Evolutionary conservation across 1,140 invertebrate species (phyloP).

Genomic region (Leptopilina boulardi): DNA sequence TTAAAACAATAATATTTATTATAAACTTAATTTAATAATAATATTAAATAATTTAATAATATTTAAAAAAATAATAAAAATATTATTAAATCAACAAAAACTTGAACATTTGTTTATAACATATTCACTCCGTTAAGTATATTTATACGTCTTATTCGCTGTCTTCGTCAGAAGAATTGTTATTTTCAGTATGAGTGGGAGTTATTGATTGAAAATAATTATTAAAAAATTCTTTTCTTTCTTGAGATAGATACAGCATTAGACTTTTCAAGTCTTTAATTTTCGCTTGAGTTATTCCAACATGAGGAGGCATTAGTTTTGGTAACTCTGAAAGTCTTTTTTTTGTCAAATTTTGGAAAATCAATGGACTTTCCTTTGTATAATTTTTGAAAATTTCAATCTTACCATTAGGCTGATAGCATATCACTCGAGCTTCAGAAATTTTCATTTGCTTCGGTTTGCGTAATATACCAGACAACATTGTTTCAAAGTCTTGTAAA

Average conservation of each 20-base stretch:
- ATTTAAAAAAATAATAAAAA: too few species aligned
- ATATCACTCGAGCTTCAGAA: neutral
- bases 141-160: too few species aligned
- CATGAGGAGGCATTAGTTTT: neutral
- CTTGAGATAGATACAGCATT: neutral
- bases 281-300: neutral
- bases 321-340: neutral
- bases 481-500: neutral
- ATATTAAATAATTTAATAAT: too few species aligned
- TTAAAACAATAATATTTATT: too few species aligned
- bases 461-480: neutral
- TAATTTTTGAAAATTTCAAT: neutral
- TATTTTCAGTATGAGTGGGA: neutral
- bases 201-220: neutral
- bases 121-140: too few species aligned
- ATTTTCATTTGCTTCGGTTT: neutral
- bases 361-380: neutral
- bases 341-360: neutral
- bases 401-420: neutral
- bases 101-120: too few species aligned
- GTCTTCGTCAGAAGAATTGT: too few species aligned
- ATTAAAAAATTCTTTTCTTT: neutral
- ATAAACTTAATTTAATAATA: too few species aligned
- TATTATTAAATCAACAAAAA: too few species aligned
- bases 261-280: neutral